Evolutionary conservation across 2,888 invertebrate species (phyloP), one percentile per base, ranked within the genome.

Genomic region (Mallateleia sp.): DNA sequence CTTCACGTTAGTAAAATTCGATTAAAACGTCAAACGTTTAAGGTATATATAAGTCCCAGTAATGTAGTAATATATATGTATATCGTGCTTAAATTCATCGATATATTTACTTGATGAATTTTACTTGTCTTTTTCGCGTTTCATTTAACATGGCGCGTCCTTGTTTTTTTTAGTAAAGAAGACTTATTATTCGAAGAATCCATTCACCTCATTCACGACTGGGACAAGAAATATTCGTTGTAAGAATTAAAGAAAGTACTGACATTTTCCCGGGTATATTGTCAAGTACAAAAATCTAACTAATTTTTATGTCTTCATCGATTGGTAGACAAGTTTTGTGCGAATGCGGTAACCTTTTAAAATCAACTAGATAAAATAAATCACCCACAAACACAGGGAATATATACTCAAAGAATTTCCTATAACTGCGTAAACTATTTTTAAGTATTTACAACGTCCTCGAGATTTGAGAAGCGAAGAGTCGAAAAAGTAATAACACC

Each of bases 191-290:
- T 72, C 28, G 18, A 72, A 64, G 56, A 42, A 79, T 62, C n/a
- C 67, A 62, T 45, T 71, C 60, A 64, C 45, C 8, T 28, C 81
- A 52, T 52, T 74, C 72, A 72, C 32, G 15, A 52, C 62, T 60
- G 62, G 62, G 67, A 74, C 60, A 38, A 58, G 28, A 74, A 52
- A 67, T 50, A 42, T 81, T 81, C 81, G 81, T 81, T 81, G 81
- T 74, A 74, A 81, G 60, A 82, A 67, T 82, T 28, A 69, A 54
- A 75, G 58, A 69, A 62, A 58, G 60, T 60, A 72, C 69, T 56
- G 62, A 60, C 60, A 75, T 71, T 20, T 47, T 62, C 60, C 18
- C 50, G 50, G 38, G 34, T 78, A 67, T 50, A 50, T 42, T 67
- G 50, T 67, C 78, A 67, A 58, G 67, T 67, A 67, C 67, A 78